Evolutionary conservation across 2,797 vertebrate species (phyloP).

Genomic region (Falco naumanni): DNA sequence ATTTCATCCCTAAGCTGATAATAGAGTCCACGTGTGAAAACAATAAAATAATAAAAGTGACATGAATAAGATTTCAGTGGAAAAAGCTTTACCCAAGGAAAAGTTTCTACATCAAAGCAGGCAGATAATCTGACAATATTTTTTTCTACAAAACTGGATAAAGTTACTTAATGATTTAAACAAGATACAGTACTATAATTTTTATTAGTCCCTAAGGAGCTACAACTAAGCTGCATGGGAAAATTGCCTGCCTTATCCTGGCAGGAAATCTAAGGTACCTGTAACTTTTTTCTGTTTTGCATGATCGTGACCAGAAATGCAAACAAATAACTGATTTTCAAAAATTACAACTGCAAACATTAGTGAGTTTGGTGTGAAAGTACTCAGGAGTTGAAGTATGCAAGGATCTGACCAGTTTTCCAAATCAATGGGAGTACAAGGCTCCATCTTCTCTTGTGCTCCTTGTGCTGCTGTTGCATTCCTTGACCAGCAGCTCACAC

Average conservation of each 20-base stretch:
- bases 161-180: conserved; percentile 68
- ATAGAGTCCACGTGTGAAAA: conserved; percentile 67
- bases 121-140: conserved; percentile 59
- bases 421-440: background rate
- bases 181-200: conserved; percentile 33
- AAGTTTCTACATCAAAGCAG: conserved; percentile 67
- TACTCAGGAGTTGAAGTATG: background rate
- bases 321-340: conserved; percentile 2
- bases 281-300: background rate
- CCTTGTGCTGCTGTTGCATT: background rate
- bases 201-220: conserved; percentile 49
- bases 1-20: conserved; percentile 64
- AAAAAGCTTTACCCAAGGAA: conserved; percentile 49
- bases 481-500: background rate
- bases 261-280: background rate
- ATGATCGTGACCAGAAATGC: background rate
- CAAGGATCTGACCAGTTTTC: background rate
- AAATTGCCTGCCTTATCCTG: background rate
- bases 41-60: conserved; percentile 62
- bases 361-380: background rate
- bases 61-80: conserved; percentile 42
- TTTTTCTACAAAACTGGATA: conserved; percentile 44
- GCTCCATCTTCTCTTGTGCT: background rate
- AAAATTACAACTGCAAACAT: background rate
- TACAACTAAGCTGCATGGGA: conserved; percentile 11